Evolutionary conservation across 2,113 vertebrate species (phyloP), one percentile per base, ranked within the genome.

Genomic region (Edolisoma coerulescens): DNA sequence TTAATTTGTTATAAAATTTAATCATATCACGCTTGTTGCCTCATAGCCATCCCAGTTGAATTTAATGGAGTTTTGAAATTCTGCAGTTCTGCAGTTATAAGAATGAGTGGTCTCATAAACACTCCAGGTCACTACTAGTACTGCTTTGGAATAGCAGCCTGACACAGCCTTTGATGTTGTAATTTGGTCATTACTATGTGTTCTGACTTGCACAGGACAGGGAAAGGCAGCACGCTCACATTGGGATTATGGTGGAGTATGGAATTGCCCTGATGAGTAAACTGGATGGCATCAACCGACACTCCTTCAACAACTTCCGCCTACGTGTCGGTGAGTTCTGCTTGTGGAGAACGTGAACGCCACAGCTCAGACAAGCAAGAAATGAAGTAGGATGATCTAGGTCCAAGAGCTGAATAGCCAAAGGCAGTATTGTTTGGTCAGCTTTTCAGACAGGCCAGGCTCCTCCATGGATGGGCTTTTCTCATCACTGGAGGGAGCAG

Each of bases 241-340:
- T 99, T 2, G 99, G 99, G 27, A 99, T 98, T 96, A 98, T 99
- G 98, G 99, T 99, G 96, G 99, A 99, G 84, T 99, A 99, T 69
- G 99, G 99, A 50, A 98, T 99, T 37, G 99, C 99, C 56, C 92
- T 99, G 95, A 99, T 99, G 94, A 99, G 98, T 50, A 99, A 99
- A 97, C 97, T 99, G 97, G 99, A 99, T 1, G 99, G 99, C 96
- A 99, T 99, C 98, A 99, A 99, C 97, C 97, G 99, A 63, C 99
- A 99, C 83, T 99, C 99, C 87, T 99, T 99, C 83, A 99, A 99
- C 95, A 99, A 97, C 37, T 99, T 99, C 97, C 98, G 99, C 84
- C 98, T 99, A 1, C 99, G 99, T 3, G 98, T 99, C 2, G 99
- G 99, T 99, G 95, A 98, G 99, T 98, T 24, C 14, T 20, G 28